These are phyloP conservation scores for Bombus balteatus DNA, from an alignment of 1,140 invertebrate genomes.

Conservation along the genomic window DNA sequence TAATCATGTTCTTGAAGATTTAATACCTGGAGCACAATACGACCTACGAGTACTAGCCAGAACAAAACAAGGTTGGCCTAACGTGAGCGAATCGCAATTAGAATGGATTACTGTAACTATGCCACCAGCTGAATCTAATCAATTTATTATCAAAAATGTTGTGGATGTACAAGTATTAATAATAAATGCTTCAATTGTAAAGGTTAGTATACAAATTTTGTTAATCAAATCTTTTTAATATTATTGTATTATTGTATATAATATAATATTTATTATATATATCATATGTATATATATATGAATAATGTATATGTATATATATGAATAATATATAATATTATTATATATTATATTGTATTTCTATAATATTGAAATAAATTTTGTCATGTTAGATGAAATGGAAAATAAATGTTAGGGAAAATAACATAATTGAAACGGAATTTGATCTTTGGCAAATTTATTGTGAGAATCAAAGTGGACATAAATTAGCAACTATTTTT, in stretches of 20 bases:
- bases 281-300: too few species aligned
- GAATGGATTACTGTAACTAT: slow-evolving; percentile 83
- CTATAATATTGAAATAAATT: slow-evolving; percentile 6
- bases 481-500: slow-evolving; percentile 71
- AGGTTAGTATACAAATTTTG: slow-evolving; percentile 71
- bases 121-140: slow-evolving; percentile 73
- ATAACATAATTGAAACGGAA: slow-evolving; percentile 66
- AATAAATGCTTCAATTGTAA: slow-evolving; percentile 79
- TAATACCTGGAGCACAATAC: slow-evolving; percentile 84
- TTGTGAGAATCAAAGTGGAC: slow-evolving; percentile 79
- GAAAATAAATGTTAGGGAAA: slow-evolving; percentile 75
- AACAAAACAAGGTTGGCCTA: slow-evolving; percentile 82
- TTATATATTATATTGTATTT: not conserved
- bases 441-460: slow-evolving; percentile 81
- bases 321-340: too few species aligned
- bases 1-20: slow-evolving; percentile 73
- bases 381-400: slow-evolving; percentile 77
- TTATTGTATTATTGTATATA: too few species aligned
- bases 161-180: slow-evolving; percentile 79
- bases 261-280: too few species aligned
- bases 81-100: slow-evolving; percentile 80
- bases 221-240: not conserved
- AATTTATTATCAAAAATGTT: slow-evolving; percentile 72
- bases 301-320: too few species aligned
- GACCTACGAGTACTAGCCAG: slow-evolving; percentile 84